Conservation (phyloP, 1,140 invertebrate genomes). For the Trinorchestia longiramus region DNA sequence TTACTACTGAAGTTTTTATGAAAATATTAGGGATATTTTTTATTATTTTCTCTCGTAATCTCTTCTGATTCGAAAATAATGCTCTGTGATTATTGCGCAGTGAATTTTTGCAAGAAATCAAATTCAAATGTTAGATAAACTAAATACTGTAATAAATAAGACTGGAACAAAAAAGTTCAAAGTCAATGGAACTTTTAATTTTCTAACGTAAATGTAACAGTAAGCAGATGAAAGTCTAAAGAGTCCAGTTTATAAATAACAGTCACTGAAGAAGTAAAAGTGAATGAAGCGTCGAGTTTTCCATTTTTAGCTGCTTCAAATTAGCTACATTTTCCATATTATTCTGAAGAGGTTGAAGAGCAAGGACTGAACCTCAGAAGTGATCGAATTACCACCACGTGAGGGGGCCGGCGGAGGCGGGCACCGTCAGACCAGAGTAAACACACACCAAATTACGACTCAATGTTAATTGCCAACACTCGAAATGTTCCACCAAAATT, state of each 20-base stretch:
- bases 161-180: not conserved
- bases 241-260: not conserved
- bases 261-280: not conserved
- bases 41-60: not conserved
- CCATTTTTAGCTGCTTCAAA: not conserved
- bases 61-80: not conserved
- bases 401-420: not conserved
- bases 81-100: not conserved
- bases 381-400: not conserved
- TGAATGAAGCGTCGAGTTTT: not conserved
- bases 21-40: not conserved
- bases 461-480: conserved; percentile 49
- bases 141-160: not conserved
- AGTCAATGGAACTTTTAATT: not conserved
- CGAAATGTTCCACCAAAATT: conserved; percentile 41
- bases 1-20: no score
- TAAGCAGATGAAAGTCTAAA: not conserved
- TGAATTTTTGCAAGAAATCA: not conserved
- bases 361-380: not conserved
- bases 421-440: not conserved
- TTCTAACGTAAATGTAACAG: not conserved
- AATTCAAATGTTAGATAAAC: not conserved
- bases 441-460: conserved; percentile 16
- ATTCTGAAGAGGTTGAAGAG: not conserved
- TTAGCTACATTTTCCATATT: not conserved